A percentile compares a stretch with the other conserved stretches of the same genome.
phyloP scores from a whole-genome alignment of 2,888 invertebrate genomes.

The Camptogramma bilineatum region DNA sequence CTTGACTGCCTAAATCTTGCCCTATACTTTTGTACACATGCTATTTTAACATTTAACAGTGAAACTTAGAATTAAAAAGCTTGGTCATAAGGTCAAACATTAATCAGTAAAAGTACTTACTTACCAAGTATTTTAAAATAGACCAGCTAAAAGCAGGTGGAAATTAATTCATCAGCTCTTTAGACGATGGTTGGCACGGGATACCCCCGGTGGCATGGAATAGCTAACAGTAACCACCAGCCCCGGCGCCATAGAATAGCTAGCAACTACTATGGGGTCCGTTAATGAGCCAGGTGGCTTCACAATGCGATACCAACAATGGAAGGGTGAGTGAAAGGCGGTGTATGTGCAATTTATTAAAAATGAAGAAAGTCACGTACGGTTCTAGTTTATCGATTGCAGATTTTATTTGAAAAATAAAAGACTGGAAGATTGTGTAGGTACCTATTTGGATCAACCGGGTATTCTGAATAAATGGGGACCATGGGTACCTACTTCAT shows the following conservation, averaged over 20 bases:
- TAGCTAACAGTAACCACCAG: slow-evolving; percentile 1
- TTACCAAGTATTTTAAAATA: too few relatives aligned
- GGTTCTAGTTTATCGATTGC: slow-evolving; percentile 26
- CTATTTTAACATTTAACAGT: too few relatives aligned
- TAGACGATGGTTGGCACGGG: too few relatives aligned
- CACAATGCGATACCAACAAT: slow-evolving; percentile 75
- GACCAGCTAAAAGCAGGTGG: too few relatives aligned
- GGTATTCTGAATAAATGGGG: not conserved
- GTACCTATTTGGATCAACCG: too few relatives aligned
- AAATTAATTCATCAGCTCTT: too few relatives aligned
- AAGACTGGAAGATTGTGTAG: not conserved
- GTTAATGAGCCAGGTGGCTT: slow-evolving; percentile 81
- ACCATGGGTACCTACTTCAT: too few relatives aligned
- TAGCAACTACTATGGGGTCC: slow-evolving; percentile 43
- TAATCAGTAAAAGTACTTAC: too few relatives aligned
- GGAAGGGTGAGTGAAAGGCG: slow-evolving; percentile 60
- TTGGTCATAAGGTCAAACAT: too few relatives aligned
- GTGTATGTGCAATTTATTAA: slow-evolving; percentile 49
- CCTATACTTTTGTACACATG: too few relatives aligned
- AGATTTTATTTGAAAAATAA: not conserved
- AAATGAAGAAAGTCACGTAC: slow-evolving; percentile 41
- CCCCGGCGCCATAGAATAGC: slow-evolving; percentile 17
- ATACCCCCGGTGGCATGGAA: not conserved
- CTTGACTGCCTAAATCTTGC: not conserved
- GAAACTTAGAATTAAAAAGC: too few relatives aligned